Percentiles rank a stretch among this genome's conserved stretches.
phyloP scores from a whole-genome alignment of 1,140 invertebrate genomes.

The Marisa cornuarietis region DNA sequence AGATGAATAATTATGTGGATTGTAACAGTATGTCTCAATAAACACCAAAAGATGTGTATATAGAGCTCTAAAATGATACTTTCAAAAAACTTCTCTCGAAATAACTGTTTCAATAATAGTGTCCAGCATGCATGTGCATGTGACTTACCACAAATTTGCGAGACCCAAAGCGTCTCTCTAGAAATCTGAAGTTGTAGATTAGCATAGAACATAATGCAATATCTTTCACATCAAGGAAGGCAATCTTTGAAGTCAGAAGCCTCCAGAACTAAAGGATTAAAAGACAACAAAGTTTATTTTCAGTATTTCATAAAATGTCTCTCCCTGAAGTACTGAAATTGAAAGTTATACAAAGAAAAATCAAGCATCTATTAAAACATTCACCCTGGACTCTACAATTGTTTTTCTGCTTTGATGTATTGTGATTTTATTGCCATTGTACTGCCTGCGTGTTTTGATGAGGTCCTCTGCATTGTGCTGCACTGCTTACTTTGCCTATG shows the following conservation, averaged over 20 bases:
- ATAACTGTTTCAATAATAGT: too few relatives aligned
- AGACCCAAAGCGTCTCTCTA: slow-evolving; percentile 71
- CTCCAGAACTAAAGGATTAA: slow-evolving; percentile 65
- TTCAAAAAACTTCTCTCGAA: too few relatives aligned
- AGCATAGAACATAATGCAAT: slow-evolving; percentile 69
- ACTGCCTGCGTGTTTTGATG: not conserved
- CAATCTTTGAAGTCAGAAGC: slow-evolving; percentile 66
- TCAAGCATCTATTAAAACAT: not conserved
- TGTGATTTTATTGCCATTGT: not conserved
- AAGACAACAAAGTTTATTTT: not conserved
- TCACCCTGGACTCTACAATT: not conserved
- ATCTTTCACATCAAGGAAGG: slow-evolving; percentile 70
- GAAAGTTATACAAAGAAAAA: not conserved
- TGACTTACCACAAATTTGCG: slow-evolving; percentile 65
- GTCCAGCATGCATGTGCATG: too few relatives aligned
- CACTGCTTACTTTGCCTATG: not conserved
- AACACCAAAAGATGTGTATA: too few relatives aligned
- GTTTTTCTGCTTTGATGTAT: not conserved
- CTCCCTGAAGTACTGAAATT: not conserved
- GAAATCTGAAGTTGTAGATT: slow-evolving; percentile 72
- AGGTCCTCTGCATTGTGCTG: not conserved
- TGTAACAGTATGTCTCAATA: too few relatives aligned
- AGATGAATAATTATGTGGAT: too few relatives aligned
- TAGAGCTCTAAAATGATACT: too few relatives aligned
- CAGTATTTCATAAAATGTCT: not conserved